Evolutionary conservation across 2,888 invertebrate genomes (phyloP).

Genomic region (Phortica okadai): DNA sequence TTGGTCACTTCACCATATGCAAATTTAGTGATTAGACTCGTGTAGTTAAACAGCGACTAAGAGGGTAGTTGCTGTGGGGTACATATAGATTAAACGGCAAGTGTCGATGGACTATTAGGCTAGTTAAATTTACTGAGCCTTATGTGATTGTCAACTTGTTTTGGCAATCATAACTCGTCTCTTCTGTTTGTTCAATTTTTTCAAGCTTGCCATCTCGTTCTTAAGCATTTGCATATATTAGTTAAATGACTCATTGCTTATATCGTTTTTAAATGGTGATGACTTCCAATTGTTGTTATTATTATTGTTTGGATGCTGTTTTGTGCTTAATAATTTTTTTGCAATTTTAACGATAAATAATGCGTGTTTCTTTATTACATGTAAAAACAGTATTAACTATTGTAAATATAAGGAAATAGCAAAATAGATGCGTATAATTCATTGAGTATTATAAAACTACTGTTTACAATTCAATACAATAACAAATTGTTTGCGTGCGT

Average conservation of each 20-base stretch:
- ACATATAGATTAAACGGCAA: slow-evolving; percentile 7
- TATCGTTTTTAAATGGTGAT: slow-evolving; percentile 1
- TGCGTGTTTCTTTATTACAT: no score
- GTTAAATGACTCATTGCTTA: slow-evolving; percentile 8
- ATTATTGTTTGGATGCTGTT: no score
- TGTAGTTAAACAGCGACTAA: slow-evolving; percentile 5
- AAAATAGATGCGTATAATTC: neutral
- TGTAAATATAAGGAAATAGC: neutral
- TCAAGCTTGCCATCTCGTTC: neutral
- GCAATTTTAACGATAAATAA: no score
- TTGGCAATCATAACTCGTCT: neutral
- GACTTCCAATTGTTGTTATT: neutral
- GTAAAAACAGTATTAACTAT: no score
- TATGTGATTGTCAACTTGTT: neutral
- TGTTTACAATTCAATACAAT: neutral
- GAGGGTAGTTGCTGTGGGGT: slow-evolving; percentile 1
- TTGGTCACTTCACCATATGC: slow-evolving; percentile 53
- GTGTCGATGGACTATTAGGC: neutral
- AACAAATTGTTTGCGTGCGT: slow-evolving; percentile 36
- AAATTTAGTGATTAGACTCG: slow-evolving; percentile 54
- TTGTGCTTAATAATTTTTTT: neutral
- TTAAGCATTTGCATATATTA: neutral
- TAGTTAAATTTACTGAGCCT: neutral
- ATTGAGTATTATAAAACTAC: neutral
- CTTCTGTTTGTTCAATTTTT: neutral